Conservation (phyloP, 2,888 invertebrate species). For the Andrena bicolor region DNA sequence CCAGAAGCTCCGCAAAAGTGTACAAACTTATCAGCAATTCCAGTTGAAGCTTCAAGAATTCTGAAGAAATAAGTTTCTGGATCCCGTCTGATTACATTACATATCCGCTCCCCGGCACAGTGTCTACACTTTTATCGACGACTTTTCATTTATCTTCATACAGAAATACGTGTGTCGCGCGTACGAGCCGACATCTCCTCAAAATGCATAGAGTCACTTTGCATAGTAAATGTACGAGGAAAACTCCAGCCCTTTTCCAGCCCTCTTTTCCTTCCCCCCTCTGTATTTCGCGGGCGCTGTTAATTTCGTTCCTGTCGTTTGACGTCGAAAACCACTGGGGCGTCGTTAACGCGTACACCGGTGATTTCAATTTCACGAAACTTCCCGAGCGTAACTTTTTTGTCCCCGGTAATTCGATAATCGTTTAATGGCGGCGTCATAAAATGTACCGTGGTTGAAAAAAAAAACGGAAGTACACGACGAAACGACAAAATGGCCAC, state of each 20-base stretch:
- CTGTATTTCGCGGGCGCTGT: constrained; percentile 47
- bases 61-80: neutral
- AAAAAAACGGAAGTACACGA: neutral
- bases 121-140: constrained; percentile 1
- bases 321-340: constrained; percentile 56
- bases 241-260: constrained; percentile 33
- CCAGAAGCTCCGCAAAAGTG: too few relatives aligned
- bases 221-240: constrained; percentile 65
- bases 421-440: constrained; percentile 43
- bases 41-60: neutral
- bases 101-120: neutral
- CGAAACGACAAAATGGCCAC: too few relatives aligned
- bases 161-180: neutral
- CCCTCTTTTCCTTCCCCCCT: neutral
- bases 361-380: constrained; percentile 59
- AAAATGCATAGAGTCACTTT: constrained; percentile 73
- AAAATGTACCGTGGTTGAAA: constrained; percentile 36
- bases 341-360: constrained; percentile 45
- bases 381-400: constrained; percentile 48
- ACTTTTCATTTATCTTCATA: constrained; percentile 1
- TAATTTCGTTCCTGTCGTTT: constrained; percentile 66
- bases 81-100: neutral
- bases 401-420: constrained; percentile 50
- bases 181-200: constrained; percentile 47
- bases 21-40: too few relatives aligned